These are phyloP conservation scores for Leptinotarsa haldemani DNA, from an alignment of 2,888 invertebrate species.

Conservation along the genomic window DNA sequence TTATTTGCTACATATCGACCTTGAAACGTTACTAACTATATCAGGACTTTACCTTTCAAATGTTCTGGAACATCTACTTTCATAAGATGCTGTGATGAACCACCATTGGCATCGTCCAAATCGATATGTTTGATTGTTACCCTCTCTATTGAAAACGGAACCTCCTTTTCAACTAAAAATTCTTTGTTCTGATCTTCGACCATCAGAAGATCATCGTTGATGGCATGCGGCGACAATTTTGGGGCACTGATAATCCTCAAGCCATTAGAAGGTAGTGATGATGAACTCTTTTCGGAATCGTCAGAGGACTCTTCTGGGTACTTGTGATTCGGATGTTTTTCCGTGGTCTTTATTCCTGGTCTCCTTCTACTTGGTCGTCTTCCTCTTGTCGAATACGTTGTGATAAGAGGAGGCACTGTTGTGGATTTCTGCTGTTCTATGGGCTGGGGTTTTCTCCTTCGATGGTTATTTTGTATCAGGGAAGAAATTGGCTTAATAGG, in stretches of 20 bases:
- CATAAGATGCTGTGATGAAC: conserved; percentile 14
- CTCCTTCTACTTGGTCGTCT: conserved; percentile 41
- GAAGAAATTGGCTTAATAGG: neutral
- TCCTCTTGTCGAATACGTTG: conserved; percentile 66
- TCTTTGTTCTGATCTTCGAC: conserved; percentile 45
- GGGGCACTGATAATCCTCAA: conserved; percentile 52
- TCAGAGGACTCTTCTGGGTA: conserved; percentile 49
- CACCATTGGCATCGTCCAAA: conserved; percentile 11
- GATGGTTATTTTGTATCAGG: conserved; percentile 18
- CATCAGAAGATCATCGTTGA: conserved; percentile 49
- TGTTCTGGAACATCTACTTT: conserved; percentile 52
- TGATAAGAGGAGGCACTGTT: conserved; percentile 61
- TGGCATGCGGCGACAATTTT: conserved; percentile 39
- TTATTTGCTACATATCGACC: too few relatives aligned
- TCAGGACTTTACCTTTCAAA: conserved; percentile 44
- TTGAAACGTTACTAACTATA: too few relatives aligned
- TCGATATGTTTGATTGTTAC: conserved; percentile 31
- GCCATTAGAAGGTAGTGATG: conserved; percentile 43
- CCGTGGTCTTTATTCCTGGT: conserved; percentile 42
- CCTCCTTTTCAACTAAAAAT: conserved; percentile 32
- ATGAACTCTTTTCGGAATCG: conserved; percentile 25
- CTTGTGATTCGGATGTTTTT: conserved; percentile 55
- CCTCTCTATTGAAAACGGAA: conserved; percentile 25
- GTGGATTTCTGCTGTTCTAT: conserved; percentile 29
- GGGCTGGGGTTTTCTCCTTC: conserved; percentile 31